Base-by-base conservation (phyloP, 2,113 vertebrate genomes). In the Eudyptes chrysolophus region DNA sequence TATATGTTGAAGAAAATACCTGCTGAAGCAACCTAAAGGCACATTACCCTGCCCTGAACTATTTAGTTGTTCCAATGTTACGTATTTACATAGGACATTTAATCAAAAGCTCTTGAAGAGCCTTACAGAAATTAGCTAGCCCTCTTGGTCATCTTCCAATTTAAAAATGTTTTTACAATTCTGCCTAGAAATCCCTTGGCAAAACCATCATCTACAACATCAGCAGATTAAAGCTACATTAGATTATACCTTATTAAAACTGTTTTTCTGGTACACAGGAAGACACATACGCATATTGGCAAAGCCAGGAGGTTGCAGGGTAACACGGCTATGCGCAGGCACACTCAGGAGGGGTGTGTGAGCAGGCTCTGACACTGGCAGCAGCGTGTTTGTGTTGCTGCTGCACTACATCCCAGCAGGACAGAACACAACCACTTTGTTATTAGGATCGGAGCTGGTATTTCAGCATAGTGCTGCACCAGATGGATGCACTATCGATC, bases 181-280 rank as follows among this genome's bases (percentile, higher is more conserved):
- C 86, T 86, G 58, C 71, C 58, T 72, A 83, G 66, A 92, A 95
- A 86, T 77, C 85, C 30, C 57, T 57, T 62, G 70, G 70, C 68
- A 85, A 44, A 83, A 70, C 17, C 60, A 58, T 29, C 51, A 34
- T 26, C 52, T 60, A 65, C 69, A 87, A 46, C 36, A 6, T 22
- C 44, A 91, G 34, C 48, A 60, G 42, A 62, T 75, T 66, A 74
- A 82, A 91, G 46, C 55, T 70, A 62, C 51, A 84, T 77, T 52
- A 65, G 49, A 52, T 90, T 38, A 86, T 26, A 52, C 29, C 29
- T 54, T 38, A 40, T n/a, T 52, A 48, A 46, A 54, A 22, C 40
- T 57, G 69, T 6, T 48, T 29, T 90, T 83, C 46, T 65, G 68
- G 64, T 52, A 51, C 26, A 12, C 26, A 65, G 95, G 51, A 64